Percentiles rank a stretch among this genome's conserved stretches.
Conservation (phyloP, 1,140 invertebrate species). For the Heliconius hewitsoni region DNA sequence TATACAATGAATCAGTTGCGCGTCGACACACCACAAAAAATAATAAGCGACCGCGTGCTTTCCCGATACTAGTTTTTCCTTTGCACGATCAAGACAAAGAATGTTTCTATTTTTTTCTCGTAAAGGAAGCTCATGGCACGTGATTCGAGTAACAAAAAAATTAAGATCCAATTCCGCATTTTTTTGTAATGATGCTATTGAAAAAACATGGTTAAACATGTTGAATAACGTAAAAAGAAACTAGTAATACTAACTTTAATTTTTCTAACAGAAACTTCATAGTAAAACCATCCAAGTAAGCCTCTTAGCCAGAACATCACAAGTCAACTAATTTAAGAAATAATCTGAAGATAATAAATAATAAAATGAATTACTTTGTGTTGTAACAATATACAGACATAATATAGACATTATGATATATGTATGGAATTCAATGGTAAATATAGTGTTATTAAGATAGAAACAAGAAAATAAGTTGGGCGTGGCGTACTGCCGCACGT, state of each 20-base stretch:
- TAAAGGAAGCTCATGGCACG: conserved; percentile 15
- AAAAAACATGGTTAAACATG: neutral
- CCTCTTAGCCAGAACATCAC: neutral
- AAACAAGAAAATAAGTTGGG: conserved; percentile 37
- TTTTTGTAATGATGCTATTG: neutral
- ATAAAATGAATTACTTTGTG: neutral
- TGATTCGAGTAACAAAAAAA: neutral
- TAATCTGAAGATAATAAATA: neutral
- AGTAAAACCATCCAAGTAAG: neutral
- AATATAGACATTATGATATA: neutral
- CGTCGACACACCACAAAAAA: conserved; percentile 29
- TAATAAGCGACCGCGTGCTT: conserved; percentile 29
- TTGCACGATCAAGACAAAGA: conserved; percentile 8
- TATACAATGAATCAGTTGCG: conserved; percentile 23
- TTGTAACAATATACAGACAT: neutral
- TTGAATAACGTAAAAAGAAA: neutral
- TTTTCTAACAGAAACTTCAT: neutral
- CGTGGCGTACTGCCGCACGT: conserved; percentile 24
- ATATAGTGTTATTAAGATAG: conserved; percentile 44
- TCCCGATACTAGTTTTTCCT: conserved; percentile 14
- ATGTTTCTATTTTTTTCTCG: conserved; percentile 4
- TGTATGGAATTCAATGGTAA: neutral
- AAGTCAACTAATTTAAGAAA: neutral
- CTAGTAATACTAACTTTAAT: too few species aligned
- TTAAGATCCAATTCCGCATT: neutral